Percentiles rank a stretch among this genome's conserved stretches.
phyloP scores from a whole-genome alignment of 2,888 invertebrate genomes.

The Drosophila mettleri region DNA sequence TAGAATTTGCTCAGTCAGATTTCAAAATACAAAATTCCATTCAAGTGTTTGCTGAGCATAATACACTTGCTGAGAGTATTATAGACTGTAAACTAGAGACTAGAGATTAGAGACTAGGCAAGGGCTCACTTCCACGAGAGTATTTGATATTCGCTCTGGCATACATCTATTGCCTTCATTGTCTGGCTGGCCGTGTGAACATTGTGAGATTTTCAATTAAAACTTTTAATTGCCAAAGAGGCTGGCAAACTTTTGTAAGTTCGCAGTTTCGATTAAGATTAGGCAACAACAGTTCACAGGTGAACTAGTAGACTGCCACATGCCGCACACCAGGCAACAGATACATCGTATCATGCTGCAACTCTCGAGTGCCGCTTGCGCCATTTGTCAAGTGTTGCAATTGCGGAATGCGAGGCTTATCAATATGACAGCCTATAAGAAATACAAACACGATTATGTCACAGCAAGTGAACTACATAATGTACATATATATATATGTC shows the following conservation, averaged over 20 bases:
- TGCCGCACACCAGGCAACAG: slow-evolving; percentile 1
- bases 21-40: slow-evolving; percentile 18
- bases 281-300: background rate
- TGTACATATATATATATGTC: background rate
- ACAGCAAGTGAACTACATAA: slow-evolving; percentile 9
- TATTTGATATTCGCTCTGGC: background rate
- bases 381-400: slow-evolving; percentile 18
- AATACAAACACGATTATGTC: slow-evolving; percentile 46
- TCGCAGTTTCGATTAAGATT: background rate
- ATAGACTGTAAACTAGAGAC: background rate
- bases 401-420: slow-evolving; percentile 16
- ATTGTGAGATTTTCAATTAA: slow-evolving; percentile 66
- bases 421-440: slow-evolving; percentile 4
- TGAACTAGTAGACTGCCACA: background rate
- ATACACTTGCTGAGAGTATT: background rate
- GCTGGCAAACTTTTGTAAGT: slow-evolving; percentile 1
- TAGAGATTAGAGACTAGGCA: background rate
- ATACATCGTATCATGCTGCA: slow-evolving; percentile 1
- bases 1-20: slow-evolving; percentile 18
- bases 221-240: slow-evolving; percentile 65
- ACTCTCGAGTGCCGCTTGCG: background rate
- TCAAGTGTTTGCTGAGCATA: slow-evolving; percentile 13
- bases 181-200: slow-evolving; percentile 5
- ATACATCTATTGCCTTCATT: background rate
- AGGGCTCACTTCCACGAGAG: background rate